Percentiles rank a stretch among this genome's conserved stretches.
phyloP scores from a whole-genome alignment of 2,888 invertebrate species.

The Apamea epomidion region DNA sequence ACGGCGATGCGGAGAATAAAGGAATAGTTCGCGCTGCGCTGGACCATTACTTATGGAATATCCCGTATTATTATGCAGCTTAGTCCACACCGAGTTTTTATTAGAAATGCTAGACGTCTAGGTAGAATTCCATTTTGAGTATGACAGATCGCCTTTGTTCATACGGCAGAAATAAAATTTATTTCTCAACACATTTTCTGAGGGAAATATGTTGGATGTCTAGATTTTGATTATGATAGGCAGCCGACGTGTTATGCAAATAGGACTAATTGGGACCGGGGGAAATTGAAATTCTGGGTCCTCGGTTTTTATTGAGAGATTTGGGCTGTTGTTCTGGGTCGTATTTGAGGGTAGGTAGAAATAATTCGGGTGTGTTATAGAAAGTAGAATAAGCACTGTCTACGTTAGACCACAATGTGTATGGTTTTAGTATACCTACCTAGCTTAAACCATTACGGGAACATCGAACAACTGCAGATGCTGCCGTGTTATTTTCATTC shows the following conservation, averaged over 20 bases:
- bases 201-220: slow-evolving; percentile 33
- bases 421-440: background rate
- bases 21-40: slow-evolving; percentile 58
- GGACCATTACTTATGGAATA: slow-evolving; percentile 70
- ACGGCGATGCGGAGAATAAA: slow-evolving; percentile 48
- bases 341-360: slow-evolving; percentile 1
- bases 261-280: slow-evolving; percentile 34
- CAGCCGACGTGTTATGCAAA: slow-evolving; percentile 50
- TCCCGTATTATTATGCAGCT: slow-evolving; percentile 69
- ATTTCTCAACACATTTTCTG: slow-evolving; percentile 48
- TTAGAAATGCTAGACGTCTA: slow-evolving; percentile 68
- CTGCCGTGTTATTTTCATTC: background rate
- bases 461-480: background rate
- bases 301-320: slow-evolving; percentile 33
- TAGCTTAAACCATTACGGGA: background rate
- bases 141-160: slow-evolving; percentile 75
- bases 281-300: slow-evolving; percentile 47
- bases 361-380: background rate
- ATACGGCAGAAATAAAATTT: slow-evolving; percentile 48
- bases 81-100: slow-evolving; percentile 68
- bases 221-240: slow-evolving; percentile 59
- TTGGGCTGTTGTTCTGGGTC: slow-evolving; percentile 11
- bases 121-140: slow-evolving; percentile 77
- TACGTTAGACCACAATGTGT: background rate
- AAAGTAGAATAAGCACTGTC: background rate